A percentile compares a stretch with the other conserved stretches of the same genome.
These are phyloP conservation scores for Coracias cyanogaster DNA, from an alignment of 2,797 vertebrate genomes.

Conservation along the genomic window DNA sequence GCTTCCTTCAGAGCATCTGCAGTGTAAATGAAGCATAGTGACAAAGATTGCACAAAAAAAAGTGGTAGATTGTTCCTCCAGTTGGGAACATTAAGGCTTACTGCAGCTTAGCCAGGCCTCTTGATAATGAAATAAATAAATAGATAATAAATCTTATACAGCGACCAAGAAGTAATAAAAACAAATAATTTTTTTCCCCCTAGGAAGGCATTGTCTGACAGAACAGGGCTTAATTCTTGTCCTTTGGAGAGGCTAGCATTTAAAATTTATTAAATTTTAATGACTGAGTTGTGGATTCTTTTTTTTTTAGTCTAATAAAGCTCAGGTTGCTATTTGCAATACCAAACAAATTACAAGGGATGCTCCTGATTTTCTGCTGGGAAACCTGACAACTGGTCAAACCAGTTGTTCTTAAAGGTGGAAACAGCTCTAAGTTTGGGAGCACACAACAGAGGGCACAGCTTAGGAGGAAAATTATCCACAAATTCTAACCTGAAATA, in stretches of 20 bases:
- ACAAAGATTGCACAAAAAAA: neutral
- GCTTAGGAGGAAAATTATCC: neutral
- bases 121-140: neutral
- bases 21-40: neutral
- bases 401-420: neutral
- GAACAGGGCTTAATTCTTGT: neutral
- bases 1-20: rapidly evolving
- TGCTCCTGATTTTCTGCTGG: neutral
- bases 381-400: neutral
- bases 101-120: neutral
- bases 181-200: neutral
- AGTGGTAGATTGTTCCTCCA: neutral
- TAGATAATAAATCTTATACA: neutral
- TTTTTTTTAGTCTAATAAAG: neutral
- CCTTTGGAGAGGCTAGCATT: neutral
- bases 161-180: neutral
- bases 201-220: neutral
- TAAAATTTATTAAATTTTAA: neutral
- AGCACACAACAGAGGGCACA: neutral
- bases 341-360: neutral
- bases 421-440: neutral
- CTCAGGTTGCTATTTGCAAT: neutral
- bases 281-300: neutral
- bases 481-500: neutral
- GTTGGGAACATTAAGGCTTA: neutral